Conservation (phyloP, 2,113 vertebrate genomes). For the Vireo altiloquus region DNA sequence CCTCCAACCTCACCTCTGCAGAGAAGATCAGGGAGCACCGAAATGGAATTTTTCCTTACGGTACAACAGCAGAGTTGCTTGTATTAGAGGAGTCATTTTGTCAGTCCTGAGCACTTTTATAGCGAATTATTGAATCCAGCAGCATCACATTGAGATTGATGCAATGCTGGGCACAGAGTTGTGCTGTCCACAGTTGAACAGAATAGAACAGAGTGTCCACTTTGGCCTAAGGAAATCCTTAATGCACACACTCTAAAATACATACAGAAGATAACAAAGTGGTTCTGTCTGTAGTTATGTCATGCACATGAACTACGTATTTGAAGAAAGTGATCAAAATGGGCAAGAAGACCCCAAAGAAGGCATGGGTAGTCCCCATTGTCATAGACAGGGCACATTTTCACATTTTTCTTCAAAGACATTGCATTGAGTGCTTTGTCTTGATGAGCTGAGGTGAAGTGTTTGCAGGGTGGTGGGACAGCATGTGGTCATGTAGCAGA, state of each 20-base stretch:
- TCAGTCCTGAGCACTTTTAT: neutral
- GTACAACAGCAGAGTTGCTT: neutral
- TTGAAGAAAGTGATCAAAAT: neutral
- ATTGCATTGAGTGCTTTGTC: neutral
- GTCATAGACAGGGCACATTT: neutral
- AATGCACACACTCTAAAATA: fast-evolving
- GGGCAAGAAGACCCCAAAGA: fast-evolving
- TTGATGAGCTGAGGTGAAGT: neutral
- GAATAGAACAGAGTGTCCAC: neutral
- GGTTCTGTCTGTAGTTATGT: neutral
- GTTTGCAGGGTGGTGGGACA: neutral
- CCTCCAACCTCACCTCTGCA: neutral
- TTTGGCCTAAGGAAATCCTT: neutral
- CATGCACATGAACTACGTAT: neutral
- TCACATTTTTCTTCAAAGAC: neutral
- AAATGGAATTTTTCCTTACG: neutral
- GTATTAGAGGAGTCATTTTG: neutral
- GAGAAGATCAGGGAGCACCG: neutral
- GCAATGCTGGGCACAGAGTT: neutral
- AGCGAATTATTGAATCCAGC: neutral
- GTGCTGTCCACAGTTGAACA: neutral
- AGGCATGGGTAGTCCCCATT: neutral
- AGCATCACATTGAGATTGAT: neutral
- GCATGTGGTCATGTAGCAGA: fast-evolving
- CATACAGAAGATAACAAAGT: neutral